These are phyloP conservation scores for Chascanopsetta lugubris DNA, from an alignment of 2,113 vertebrate species.

Conservation along the genomic window DNA sequence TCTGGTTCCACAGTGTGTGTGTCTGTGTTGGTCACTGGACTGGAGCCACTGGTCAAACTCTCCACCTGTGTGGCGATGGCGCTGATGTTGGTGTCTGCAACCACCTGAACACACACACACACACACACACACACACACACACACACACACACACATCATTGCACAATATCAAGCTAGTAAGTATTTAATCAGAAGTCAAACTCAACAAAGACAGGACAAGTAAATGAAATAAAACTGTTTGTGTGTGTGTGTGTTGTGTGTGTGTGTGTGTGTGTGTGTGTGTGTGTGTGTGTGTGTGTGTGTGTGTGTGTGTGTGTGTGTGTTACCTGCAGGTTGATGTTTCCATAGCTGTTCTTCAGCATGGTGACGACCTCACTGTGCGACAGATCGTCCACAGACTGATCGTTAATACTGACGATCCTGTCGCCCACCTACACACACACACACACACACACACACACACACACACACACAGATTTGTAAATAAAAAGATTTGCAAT, in stretches of 20 bases:
- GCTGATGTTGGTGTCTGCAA: slow-evolving; percentile 94
- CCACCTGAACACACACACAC: slow-evolving; percentile 81
- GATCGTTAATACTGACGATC: slow-evolving; percentile 93
- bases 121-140: slow-evolving; percentile 15
- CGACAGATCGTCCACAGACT: slow-evolving; percentile 87
- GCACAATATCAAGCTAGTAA: too few species aligned
- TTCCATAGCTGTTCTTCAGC: slow-evolving; percentile 92
- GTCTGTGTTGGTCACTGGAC: slow-evolving; percentile 77
- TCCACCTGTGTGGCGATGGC: slow-evolving; percentile 92
- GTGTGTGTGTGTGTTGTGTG: too few species aligned
- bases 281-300: slow-evolving; percentile 8
- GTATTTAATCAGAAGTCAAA: too few species aligned
- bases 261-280: too few species aligned
- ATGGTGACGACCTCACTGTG: slow-evolving; percentile 91
- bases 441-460: slow-evolving; percentile 78
- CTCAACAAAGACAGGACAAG: too few species aligned
- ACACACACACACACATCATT: slow-evolving; percentile 1
- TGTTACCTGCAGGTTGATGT: slow-evolving; percentile 91
- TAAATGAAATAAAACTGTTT: too few species aligned
- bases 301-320: slow-evolving; percentile 8
- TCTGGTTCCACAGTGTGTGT: slow-evolving; percentile 80
- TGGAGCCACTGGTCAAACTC: slow-evolving; percentile 81
- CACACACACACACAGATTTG: slow-evolving; percentile 80
- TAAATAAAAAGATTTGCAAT: not conserved
- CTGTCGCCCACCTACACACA: slow-evolving; percentile 91